Percentiles rank a stretch among this genome's conserved stretches.
Conservation (phyloP, 2,888 invertebrate species). For the Drosophila siamana region DNA sequence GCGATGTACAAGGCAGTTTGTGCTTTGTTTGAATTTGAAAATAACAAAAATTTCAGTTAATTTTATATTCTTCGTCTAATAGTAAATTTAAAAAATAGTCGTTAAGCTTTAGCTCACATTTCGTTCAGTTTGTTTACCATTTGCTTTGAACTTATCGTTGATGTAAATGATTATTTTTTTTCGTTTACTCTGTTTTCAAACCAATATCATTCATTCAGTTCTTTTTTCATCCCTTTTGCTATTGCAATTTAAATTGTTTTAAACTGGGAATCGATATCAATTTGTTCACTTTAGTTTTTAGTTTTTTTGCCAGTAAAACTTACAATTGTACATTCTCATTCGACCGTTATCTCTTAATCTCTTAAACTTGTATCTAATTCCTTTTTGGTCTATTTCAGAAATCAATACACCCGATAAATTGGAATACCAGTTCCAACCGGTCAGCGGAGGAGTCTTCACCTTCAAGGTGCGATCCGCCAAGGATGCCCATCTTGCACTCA, state of each 20-base stretch:
- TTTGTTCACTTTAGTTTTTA: background rate
- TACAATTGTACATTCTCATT: background rate
- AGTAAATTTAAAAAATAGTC: too few species aligned
- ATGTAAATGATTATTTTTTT: background rate
- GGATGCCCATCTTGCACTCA: conserved; percentile 94
- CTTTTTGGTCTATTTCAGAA: conserved; percentile 87
- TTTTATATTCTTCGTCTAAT: background rate
- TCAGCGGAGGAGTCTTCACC: conserved; percentile 89
- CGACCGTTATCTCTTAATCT: too few species aligned
- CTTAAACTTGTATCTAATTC: background rate
- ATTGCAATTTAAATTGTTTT: too few species aligned
- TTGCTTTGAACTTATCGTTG: background rate
- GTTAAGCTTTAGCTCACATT: background rate
- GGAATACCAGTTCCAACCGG: conserved; percentile 93
- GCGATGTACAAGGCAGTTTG: background rate
- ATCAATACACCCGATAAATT: conserved; percentile 92
- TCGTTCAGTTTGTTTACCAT: background rate
- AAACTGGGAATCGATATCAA: too few species aligned
- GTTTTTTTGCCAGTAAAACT: too few species aligned
- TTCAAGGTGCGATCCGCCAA: conserved; percentile 92
- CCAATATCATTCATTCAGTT: background rate
- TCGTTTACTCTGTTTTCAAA: background rate
- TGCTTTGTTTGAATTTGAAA: background rate
- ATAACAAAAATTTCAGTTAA: background rate
- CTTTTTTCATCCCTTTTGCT: background rate